Evolutionary conservation across 2,113 vertebrate species (phyloP), one percentile per base, ranked within the genome.

Genomic region (Marmota flaviventris): DNA sequence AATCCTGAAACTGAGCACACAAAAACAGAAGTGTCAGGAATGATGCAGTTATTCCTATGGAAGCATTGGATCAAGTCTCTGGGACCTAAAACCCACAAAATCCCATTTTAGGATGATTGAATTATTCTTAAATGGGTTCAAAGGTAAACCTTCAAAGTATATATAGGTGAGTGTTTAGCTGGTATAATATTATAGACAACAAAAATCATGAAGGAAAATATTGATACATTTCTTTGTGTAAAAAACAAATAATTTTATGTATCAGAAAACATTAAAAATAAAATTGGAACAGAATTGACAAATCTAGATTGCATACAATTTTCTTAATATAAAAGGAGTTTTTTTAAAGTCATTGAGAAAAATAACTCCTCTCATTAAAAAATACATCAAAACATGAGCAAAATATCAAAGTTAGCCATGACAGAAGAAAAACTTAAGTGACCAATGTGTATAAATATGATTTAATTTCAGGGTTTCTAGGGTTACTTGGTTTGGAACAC

Each of bases 271-370:
- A 63, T 8, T 39, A 70, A 42, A 91, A 93, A 63, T 25, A n/a
- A 89, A 84, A 58, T 56, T 63, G n/a, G 82, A 96, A 91, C 48
- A 56, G 22, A 91, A 95, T 73, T 79, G 61, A 73, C 8, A 87
- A 65, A 53, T 72, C 9, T 45, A 70, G n/a, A 61, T 93, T 87
- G 27, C n/a, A 72, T 78, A 4, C 65, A 93, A 65, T 72, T 29
- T 56, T 95, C 39, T 88, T 73, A 88, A 48, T 67, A 56, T 95
- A 53, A 84, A 93, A 95, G 32, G 3, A 3, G 22, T 34, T 58
- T 72, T 37, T 45, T 63, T 8, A 27, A 63, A 45, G 42, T 70
- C 77, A 82, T 9, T 89, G 6, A 29, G 18, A 17, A 48, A 76
- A 91, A 58, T n/a, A n/a, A 78, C 58, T 17, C 25, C 20, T 14